A percentile compares a stretch with the other conserved stretches of the same genome.
These are phyloP conservation scores for Xenopus laevis DNA, from an alignment of 2,113 vertebrate species.

Conservation along the genomic window DNA sequence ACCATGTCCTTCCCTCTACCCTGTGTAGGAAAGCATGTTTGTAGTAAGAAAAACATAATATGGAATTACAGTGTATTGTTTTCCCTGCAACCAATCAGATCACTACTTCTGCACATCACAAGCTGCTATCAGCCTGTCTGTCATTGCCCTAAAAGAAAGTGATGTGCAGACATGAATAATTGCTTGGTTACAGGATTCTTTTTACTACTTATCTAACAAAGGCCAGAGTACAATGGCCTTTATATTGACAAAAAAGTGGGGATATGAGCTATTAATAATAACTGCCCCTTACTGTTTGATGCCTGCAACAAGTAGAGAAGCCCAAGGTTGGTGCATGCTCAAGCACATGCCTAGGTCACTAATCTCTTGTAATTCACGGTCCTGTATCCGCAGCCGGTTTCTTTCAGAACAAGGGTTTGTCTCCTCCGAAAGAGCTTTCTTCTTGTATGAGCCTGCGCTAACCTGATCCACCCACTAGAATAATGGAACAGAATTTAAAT, in stretches of 20 bases:
- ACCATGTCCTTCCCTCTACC: conserved; percentile 94
- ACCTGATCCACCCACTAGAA: conserved; percentile 84
- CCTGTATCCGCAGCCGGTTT: conserved; percentile 79
- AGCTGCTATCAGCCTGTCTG: no score
- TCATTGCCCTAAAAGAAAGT: no score
- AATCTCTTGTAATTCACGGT: conserved; percentile 91
- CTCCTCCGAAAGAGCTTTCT: conserved; percentile 25
- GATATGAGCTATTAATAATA: background rate
- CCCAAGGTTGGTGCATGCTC: conserved; percentile 97
- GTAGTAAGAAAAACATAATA: no score
- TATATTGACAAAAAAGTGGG: no score
- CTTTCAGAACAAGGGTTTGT: conserved; percentile 51
- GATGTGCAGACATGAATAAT: no score
- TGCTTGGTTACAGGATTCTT: no score
- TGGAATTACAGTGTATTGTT: no score
- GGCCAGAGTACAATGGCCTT: no score
- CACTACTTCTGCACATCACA: no score
- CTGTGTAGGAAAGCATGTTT: conserved; percentile 55
- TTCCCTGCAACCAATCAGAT: no score
- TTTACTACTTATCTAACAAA: no score
- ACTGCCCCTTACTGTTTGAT: conserved; percentile 78
- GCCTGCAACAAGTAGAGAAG: conserved; percentile 83
- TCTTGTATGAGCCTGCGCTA: conserved; percentile 54
- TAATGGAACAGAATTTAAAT: conserved; percentile 5
- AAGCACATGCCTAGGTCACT: conserved; percentile 91